phyloP scores from a whole-genome alignment of 2,888 invertebrate species.

The Steromphala cineraria region DNA sequence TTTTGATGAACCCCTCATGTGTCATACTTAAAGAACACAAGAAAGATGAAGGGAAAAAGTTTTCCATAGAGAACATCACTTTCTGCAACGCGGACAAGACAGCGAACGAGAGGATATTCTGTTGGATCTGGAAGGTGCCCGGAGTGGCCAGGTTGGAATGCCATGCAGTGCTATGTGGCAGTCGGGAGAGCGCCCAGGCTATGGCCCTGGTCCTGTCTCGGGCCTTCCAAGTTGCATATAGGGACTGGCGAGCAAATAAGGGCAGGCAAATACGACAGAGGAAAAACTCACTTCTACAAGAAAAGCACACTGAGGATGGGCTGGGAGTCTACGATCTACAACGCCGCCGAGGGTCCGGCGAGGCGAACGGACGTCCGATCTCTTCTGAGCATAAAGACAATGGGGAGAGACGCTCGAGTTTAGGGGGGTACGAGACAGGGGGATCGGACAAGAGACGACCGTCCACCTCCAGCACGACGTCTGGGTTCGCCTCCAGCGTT shows the following conservation, averaged over 20 bases:
- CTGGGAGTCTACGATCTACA: too few species aligned
- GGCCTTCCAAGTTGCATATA: constrained; percentile 68
- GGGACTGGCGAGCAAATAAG: constrained; percentile 62
- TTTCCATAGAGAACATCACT: constrained; percentile 64
- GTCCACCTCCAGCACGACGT: not conserved
- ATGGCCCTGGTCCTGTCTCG: constrained; percentile 63
- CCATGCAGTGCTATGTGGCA: constrained; percentile 65
- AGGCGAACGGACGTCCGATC: not conserved
- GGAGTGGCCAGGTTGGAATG: constrained; percentile 43
- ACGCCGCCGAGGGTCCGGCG: not conserved
- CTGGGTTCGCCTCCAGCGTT: not conserved
- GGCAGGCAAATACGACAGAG: not conserved
- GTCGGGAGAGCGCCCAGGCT: constrained; percentile 58
- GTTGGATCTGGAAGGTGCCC: constrained; percentile 61
- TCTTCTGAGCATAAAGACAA: too few species aligned
- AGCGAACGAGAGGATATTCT: constrained; percentile 63
- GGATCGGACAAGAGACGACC: not conserved
- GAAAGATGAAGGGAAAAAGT: constrained; percentile 41
- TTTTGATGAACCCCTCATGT: constrained; percentile 54
- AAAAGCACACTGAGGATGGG: not conserved
- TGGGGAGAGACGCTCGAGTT: not conserved
- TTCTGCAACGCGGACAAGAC: constrained; percentile 64
- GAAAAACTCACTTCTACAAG: not conserved
- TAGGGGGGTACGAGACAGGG: not conserved
- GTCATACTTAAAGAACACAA: constrained; percentile 54